Evolutionary conservation across 2,888 invertebrate genomes (phyloP).

Genomic region (Vandiemenella viatica): DNA sequence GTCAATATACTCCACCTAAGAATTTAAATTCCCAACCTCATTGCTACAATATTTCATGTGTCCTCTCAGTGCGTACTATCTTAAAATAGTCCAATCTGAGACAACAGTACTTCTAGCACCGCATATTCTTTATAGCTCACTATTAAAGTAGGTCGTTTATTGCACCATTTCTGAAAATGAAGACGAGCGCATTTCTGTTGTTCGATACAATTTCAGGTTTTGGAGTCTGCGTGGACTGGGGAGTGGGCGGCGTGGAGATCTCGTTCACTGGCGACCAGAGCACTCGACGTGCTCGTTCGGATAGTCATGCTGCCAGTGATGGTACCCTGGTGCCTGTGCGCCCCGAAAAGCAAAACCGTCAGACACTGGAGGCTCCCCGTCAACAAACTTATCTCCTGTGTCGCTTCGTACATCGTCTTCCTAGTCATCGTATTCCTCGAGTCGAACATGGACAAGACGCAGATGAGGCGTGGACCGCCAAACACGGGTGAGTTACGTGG

Average conservation of each 20-base stretch:
- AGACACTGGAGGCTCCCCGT: constrained; percentile 46
- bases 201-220: constrained; percentile 23
- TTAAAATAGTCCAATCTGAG: background rate
- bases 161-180: background rate
- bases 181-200: background rate
- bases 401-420: constrained; percentile 49
- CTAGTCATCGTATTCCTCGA: constrained; percentile 43
- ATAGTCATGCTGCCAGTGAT: constrained; percentile 32
- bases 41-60: too few species aligned
- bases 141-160: too few species aligned
- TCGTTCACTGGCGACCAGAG: constrained; percentile 30
- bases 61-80: too few species aligned
- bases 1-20: too few species aligned
- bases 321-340: constrained; percentile 28
- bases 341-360: constrained; percentile 32
- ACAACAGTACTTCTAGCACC: too few species aligned
- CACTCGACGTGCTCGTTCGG: constrained; percentile 27
- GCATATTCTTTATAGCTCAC: too few species aligned
- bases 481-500: too few species aligned
- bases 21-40: too few species aligned
- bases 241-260: constrained; percentile 42
- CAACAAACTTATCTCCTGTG: constrained; percentile 54
- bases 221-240: constrained; percentile 52
- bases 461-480: constrained; percentile 41
- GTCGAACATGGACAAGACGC: constrained; percentile 41